Evolutionary conservation across 2,113 vertebrate genomes (phyloP).

Genomic region (Lipotes vexillifer): DNA sequence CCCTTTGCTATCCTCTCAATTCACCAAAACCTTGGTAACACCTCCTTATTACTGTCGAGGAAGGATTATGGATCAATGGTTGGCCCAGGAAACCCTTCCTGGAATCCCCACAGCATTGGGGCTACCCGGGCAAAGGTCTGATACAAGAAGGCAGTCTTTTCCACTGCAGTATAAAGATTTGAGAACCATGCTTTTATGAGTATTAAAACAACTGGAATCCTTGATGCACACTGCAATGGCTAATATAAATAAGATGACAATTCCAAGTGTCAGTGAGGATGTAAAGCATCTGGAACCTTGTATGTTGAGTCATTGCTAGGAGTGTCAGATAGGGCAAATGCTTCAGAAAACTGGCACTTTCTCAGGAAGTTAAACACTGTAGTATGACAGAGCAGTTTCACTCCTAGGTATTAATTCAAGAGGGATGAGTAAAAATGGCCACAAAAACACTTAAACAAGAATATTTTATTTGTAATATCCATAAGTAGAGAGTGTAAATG

Average conservation of each 20-base stretch:
- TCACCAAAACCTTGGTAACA: neutral
- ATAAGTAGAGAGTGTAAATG: neutral
- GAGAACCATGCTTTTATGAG: neutral
- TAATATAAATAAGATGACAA: neutral
- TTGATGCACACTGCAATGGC: neutral
- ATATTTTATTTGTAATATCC: neutral
- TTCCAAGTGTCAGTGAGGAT: neutral
- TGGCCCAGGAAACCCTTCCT: rapidly evolving
- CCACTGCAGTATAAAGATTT: neutral
- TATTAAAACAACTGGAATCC: neutral
- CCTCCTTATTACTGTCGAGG: neutral
- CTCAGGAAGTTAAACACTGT: neutral
- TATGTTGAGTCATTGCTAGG: rapidly evolving
- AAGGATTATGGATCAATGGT: neutral
- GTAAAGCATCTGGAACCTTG: neutral
- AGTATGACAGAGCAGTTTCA: neutral
- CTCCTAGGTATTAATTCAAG: neutral
- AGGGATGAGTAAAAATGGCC: neutral
- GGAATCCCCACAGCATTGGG: neutral
- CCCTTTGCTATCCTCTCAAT: neutral
- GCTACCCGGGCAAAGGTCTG: neutral
- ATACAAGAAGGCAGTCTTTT: neutral
- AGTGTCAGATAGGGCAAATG: neutral
- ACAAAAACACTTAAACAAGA: neutral
- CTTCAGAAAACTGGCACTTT: neutral